Evolutionary conservation across 2,113 vertebrate genomes (phyloP).

Genomic region (Galeopterus variegatus): DNA sequence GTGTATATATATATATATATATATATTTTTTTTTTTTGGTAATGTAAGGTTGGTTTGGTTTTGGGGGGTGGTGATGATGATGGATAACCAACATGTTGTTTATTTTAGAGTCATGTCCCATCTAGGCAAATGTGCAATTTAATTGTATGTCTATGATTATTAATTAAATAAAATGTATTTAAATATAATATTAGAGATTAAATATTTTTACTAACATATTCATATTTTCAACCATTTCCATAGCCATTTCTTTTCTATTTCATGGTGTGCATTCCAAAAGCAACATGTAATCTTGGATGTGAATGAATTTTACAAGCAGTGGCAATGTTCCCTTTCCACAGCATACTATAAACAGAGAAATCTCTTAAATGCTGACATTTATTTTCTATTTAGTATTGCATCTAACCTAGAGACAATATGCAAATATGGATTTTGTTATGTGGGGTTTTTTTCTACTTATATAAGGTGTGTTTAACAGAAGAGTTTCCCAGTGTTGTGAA

Average conservation of each 20-base stretch:
- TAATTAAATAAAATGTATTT: conserved; percentile 39
- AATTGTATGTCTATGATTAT: background rate
- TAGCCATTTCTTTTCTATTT: conserved; percentile 47
- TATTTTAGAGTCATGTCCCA: background rate
- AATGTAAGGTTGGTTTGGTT: background rate
- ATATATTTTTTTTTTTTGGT: background rate
- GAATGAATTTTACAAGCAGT: conserved; percentile 63
- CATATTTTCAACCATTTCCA: conserved; percentile 23
- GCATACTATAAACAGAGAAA: conserved; percentile 30
- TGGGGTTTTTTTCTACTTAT: background rate
- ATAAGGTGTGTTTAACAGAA: background rate
- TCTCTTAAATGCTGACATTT: background rate
- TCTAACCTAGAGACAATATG: conserved; percentile 56
- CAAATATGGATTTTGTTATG: background rate
- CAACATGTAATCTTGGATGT: conserved; percentile 23
- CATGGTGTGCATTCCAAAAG: conserved; percentile 65
- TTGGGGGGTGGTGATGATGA: background rate
- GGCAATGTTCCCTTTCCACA: background rate
- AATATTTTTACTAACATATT: conserved; percentile 11
- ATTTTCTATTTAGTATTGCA: conserved; percentile 26
- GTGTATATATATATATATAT: background rate
- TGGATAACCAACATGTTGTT: background rate
- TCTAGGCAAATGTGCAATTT: background rate
- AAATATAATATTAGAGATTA: conserved; percentile 28
- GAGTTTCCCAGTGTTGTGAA: background rate